Percentiles rank a stretch among this genome's conserved stretches.
Conservation (phyloP, 2,113 vertebrate species). For the Sorex araneus region DNA sequence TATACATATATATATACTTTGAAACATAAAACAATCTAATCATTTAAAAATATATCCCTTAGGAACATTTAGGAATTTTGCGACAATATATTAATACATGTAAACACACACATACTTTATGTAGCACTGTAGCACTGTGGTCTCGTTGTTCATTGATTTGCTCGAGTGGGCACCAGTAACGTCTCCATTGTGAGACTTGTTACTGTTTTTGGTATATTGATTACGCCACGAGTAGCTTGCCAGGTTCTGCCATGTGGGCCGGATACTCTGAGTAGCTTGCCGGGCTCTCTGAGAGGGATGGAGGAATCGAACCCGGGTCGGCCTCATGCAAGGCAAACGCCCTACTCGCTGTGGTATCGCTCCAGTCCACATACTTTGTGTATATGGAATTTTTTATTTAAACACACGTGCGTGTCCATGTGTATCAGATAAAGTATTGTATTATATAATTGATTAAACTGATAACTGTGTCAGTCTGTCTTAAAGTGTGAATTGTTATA, state of each 20-base stretch:
- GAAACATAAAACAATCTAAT: slow-evolving; percentile 40
- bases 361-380: neutral
- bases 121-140: too few relatives aligned
- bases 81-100: neutral
- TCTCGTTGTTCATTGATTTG: too few relatives aligned
- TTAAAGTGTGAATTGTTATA: neutral
- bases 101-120: neutral
- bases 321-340: too few relatives aligned
- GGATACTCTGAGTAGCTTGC: too few relatives aligned
- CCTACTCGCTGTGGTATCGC: too few relatives aligned
- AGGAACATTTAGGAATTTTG: slow-evolving; percentile 57
- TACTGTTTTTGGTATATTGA: too few relatives aligned
- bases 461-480: slow-evolving; percentile 41
- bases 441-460: slow-evolving; percentile 14
- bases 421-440: slow-evolving; percentile 50
- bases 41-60: slow-evolving; percentile 38
- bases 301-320: too few relatives aligned
- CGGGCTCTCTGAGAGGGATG: too few relatives aligned
- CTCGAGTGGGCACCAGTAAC: too few relatives aligned
- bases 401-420: neutral
- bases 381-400: slow-evolving; percentile 17
- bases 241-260: too few relatives aligned
- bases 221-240: too few relatives aligned
- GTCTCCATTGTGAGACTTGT: too few relatives aligned
- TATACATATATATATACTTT: slow-evolving; percentile 59